Base-by-base conservation (phyloP, 1,140 invertebrate genomes). In the Pomacea maculata region DNA sequence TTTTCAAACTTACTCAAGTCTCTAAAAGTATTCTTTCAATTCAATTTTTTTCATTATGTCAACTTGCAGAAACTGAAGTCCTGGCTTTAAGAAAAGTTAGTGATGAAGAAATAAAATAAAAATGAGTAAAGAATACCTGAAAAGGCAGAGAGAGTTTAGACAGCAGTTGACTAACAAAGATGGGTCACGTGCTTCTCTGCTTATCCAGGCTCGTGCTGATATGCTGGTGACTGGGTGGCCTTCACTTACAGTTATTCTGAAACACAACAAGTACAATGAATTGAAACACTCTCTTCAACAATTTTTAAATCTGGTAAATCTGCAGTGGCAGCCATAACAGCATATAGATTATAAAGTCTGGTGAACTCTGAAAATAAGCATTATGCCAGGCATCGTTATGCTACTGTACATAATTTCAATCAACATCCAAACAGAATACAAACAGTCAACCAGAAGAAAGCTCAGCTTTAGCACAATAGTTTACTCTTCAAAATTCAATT, bases 191-290 rank as follows among this genome's bases (percentile, higher is more conserved):
- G 94, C 93, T 90, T 95, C 94, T 68, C 95, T 92, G 85, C 95
- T 96, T 68, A 96, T 94, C 95, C 96, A 96, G n/a, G 94, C 94
- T 87, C 95, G 93, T 92, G 95, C 95, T 77, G 94, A 95, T 73
- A 97, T 93, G 92, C 95, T 95, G 1, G 95, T 95, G 76, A 96
- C 93, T 12, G 91, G 86, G 94, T 93, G 83, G 91, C 92, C 86
- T 94, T 94, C 94, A 83, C 89, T 90, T 45, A 89, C 87, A 12
- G 84, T 86, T 14, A 90, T 88, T 82, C 90, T 92, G 82, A 57
- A 45, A 71, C 78, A 78, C 21, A n/a, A 71, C 76, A 29, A 77
- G 19, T 52, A 12, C 21, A 75, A 75, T 17, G 15, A 75, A 45
- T n/a, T 54, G 34, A 54, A 12, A 54, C 57, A 2, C 57, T 17